Evolutionary conservation across 2,888 invertebrate species (phyloP).

Genomic region (Drosophila meridionalis): DNA sequence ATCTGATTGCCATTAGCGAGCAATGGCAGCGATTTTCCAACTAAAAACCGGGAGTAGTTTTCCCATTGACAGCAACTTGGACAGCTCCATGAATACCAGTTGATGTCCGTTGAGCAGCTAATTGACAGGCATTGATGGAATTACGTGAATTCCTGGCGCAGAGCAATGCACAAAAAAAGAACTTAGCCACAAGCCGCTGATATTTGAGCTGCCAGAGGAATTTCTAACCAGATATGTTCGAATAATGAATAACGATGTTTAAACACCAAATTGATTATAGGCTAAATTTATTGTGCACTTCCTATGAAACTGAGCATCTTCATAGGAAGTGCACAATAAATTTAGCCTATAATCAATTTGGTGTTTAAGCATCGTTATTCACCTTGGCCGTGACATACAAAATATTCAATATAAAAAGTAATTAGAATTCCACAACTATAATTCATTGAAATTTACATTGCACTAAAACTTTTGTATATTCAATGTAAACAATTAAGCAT

Average conservation of each 20-base stretch:
- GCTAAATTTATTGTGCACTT: too few relatives aligned
- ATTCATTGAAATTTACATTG: not conserved
- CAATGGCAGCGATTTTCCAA: constrained; percentile 13
- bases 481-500: constrained; percentile 4
- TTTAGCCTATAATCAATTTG: not conserved
- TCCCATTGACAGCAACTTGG: constrained; percentile 39
- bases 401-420: not conserved
- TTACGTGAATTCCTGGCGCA: constrained; percentile 19
- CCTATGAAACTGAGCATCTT: too few relatives aligned
- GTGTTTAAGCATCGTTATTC: not conserved
- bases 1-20: constrained; percentile 54
- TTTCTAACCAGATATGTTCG: not conserved
- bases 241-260: too few relatives aligned
- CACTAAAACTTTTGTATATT: not conserved
- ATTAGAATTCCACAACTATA: not conserved
- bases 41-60: constrained; percentile 43
- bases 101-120: not conserved
- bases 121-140: constrained; percentile 50
- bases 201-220: not conserved
- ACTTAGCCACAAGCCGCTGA: not conserved
- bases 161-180: constrained; percentile 22
- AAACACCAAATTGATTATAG: too few relatives aligned
- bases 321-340: constrained; percentile 5
- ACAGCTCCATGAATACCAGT: not conserved
- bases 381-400: not conserved